A percentile compares a stretch with the other conserved stretches of the same genome.
Conservation (phyloP, 2,113 vertebrate species). For the Hippocampus mohnikei region DNA sequence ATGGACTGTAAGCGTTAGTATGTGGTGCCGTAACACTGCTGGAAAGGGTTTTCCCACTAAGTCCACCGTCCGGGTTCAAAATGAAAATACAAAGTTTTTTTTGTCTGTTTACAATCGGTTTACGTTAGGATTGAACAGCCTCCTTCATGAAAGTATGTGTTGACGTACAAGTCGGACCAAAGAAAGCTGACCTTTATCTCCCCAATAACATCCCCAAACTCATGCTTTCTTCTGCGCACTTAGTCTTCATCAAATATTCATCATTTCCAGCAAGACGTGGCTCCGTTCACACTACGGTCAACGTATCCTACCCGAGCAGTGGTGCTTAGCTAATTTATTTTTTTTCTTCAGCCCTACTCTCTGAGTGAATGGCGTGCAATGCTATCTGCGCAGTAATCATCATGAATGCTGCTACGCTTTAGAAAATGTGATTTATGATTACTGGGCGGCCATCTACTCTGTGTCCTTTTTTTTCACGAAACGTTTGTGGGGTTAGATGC, state of each 20-base stretch:
- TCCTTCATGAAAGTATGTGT: background rate
- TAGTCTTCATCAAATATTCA: constrained; percentile 63
- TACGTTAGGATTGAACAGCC: background rate
- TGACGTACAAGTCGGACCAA: constrained; percentile 38
- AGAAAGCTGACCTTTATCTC: constrained; percentile 58
- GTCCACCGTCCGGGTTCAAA: constrained; percentile 24
- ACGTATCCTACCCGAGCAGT: constrained; percentile 31
- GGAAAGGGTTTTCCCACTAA: constrained; percentile 7
- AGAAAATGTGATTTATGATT: background rate
- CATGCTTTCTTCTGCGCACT: constrained; percentile 45
- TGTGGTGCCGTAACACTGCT: constrained; percentile 7
- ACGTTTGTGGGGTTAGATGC: background rate
- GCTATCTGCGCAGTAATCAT: constrained; percentile 19
- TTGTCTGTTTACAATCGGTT: background rate
- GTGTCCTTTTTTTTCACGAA: background rate
- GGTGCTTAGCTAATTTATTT: constrained; percentile 45
- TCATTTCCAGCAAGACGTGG: constrained; percentile 35
- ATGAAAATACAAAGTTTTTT: background rate
- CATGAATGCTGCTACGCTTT: constrained; percentile 11
- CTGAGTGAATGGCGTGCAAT: constrained; percentile 12
- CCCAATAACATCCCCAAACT: constrained; percentile 36
- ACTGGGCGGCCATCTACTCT: background rate
- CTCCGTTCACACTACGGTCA: constrained; percentile 43
- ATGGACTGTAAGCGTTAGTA: background rate
- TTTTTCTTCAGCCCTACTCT: constrained; percentile 1